Conservation (phyloP, 2,113 vertebrate species). For the Campylomormyrus numenius region DNA sequence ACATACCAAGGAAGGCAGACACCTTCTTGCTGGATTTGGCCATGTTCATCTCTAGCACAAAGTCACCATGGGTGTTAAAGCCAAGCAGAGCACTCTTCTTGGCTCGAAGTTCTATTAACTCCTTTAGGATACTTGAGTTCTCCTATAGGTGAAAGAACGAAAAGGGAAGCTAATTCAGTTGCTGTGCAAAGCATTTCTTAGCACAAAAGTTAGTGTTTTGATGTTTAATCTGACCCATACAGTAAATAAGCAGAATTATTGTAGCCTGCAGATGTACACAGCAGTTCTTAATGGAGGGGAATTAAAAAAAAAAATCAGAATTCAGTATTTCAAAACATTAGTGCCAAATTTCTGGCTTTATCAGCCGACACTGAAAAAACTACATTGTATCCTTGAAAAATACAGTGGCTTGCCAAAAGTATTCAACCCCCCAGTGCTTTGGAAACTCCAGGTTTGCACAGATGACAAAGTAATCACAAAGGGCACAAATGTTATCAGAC, state of each 20-base stretch:
- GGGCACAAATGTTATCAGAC: no score
- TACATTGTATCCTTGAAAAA: neutral
- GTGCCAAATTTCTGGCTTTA: neutral
- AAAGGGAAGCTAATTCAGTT: neutral
- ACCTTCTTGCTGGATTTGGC: constrained; percentile 76
- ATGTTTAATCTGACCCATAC: neutral
- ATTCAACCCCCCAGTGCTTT: no score
- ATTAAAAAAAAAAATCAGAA: neutral
- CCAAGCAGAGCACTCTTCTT: constrained; percentile 78
- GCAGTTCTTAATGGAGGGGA: neutral
- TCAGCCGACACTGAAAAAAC: neutral
- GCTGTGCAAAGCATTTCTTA: neutral
- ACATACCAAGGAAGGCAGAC: constrained; percentile 78
- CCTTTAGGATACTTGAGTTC: constrained; percentile 81
- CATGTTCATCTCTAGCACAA: constrained; percentile 98
- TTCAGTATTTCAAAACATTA: neutral
- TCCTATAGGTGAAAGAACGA: constrained; percentile 55
- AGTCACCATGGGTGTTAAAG: constrained; percentile 84
- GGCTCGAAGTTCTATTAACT: constrained; percentile 78
- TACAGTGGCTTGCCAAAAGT: no score
- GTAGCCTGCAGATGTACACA: neutral
- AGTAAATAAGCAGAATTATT: neutral
- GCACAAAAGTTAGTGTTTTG: neutral
- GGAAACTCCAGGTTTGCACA: no score
- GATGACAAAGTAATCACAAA: no score